A percentile compares a stretch with the other conserved stretches of the same genome.
Evolutionary conservation across 2,888 invertebrate genomes (phyloP).

Genomic region (Apamea sordens): DNA sequence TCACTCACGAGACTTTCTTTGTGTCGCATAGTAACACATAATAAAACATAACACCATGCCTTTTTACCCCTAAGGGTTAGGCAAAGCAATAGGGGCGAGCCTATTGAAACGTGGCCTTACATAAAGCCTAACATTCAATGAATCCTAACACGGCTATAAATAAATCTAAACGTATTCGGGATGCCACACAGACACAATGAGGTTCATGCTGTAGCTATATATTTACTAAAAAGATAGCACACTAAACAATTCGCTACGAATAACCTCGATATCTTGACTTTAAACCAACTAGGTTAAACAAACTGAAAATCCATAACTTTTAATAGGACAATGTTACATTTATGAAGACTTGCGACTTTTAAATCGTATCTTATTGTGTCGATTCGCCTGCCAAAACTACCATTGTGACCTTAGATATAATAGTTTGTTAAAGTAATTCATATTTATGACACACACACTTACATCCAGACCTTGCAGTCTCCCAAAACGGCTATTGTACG

Average conservation of each 20-base stretch:
- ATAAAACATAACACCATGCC: not conserved
- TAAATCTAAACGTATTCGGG: not conserved
- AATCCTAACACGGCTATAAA: not conserved
- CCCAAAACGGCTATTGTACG: slow-evolving; percentile 4
- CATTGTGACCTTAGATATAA: slow-evolving; percentile 27
- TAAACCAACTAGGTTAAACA: not conserved
- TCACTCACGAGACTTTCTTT: not conserved
- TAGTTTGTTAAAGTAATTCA: slow-evolving; percentile 22
- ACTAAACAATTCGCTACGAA: not conserved
- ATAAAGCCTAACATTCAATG: not conserved
- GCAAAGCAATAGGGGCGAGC: not conserved
- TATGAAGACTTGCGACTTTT: slow-evolving; percentile 9
- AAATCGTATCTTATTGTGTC: not conserved
- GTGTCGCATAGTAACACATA: not conserved
- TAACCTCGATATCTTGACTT: not conserved
- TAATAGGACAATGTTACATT: slow-evolving; percentile 8
- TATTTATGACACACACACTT: slow-evolving; percentile 9
- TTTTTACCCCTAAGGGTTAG: not conserved
- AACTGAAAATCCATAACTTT: not conserved
- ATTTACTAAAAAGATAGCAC: not conserved
- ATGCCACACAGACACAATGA: not conserved
- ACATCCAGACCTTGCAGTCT: slow-evolving; percentile 1
- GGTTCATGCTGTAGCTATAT: not conserved
- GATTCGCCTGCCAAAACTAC: slow-evolving; percentile 11
- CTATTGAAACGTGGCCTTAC: not conserved